phyloP scores from a whole-genome alignment of 2,113 vertebrate genomes.

The Micromys minutus region DNA sequence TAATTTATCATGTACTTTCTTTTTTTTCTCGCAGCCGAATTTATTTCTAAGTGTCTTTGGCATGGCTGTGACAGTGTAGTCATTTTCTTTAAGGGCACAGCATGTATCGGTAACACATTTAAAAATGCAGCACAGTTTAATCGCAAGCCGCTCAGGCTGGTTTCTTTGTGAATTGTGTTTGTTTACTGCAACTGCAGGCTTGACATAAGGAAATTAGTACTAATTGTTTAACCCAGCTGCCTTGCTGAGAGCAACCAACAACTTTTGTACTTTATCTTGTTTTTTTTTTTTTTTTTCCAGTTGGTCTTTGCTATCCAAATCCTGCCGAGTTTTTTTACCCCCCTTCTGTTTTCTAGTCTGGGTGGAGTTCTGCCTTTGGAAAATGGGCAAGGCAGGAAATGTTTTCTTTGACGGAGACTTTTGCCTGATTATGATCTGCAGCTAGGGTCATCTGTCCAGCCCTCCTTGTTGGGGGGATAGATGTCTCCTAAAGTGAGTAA shows the following conservation, averaged over 20 bases:
- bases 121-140: slow-evolving; percentile 91
- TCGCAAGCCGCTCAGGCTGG: slow-evolving; percentile 90
- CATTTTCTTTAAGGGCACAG: slow-evolving; percentile 99
- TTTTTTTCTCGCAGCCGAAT: slow-evolving; percentile 99
- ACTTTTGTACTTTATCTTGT: slow-evolving; percentile 90
- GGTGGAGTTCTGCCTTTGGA: slow-evolving; percentile 76
- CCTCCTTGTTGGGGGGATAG: slow-evolving; percentile 55
- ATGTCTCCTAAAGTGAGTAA: slow-evolving; percentile 56
- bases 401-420: slow-evolving; percentile 49
- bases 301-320: slow-evolving; percentile 85
- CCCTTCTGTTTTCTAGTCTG: slow-evolving; percentile 73
- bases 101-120: slow-evolving; percentile 94
- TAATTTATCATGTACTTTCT: slow-evolving; percentile 99
- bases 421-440: slow-evolving; percentile 40
- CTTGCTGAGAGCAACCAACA: slow-evolving; percentile 90
- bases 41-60: slow-evolving; percentile 98
- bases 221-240: slow-evolving; percentile 93
- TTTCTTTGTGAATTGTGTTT: slow-evolving; percentile 92
- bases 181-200: slow-evolving; percentile 91
- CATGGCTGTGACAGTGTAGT: slow-evolving; percentile 94
- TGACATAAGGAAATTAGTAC: slow-evolving; percentile 93
- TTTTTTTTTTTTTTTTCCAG: slow-evolving; percentile 86
- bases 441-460: slow-evolving; percentile 56
- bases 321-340: slow-evolving; percentile 66
- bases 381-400: neutral